Evolutionary conservation across 2,113 vertebrate genomes (phyloP).

Genomic region (Agapornis roseicollis): DNA sequence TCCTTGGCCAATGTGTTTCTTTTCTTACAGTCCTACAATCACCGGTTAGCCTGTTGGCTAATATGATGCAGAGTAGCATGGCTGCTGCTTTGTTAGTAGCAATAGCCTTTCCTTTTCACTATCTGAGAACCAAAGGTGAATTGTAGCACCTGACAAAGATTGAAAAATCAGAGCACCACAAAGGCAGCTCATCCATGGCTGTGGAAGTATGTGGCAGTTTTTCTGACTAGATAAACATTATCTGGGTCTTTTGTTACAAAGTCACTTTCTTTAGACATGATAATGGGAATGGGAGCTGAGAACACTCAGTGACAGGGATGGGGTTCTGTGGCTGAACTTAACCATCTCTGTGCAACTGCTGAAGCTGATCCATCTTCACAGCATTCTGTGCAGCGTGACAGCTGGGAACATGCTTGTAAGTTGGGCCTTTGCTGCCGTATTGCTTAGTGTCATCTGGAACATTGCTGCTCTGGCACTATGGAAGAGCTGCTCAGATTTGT

Average conservation of each 20-base stretch:
- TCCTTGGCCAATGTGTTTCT: background rate
- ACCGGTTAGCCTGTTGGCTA: background rate
- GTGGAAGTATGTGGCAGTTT: background rate
- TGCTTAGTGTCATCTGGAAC: background rate
- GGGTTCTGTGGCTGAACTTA: background rate
- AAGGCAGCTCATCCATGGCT: background rate
- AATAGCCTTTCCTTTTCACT: background rate
- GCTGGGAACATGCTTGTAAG: background rate
- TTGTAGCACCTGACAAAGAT: background rate
- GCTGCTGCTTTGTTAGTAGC: background rate
- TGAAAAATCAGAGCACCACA: background rate
- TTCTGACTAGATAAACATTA: background rate
- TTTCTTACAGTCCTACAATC: background rate
- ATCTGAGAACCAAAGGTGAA: background rate
- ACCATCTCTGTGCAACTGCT: background rate
- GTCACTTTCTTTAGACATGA: background rate
- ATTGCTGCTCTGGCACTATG: background rate
- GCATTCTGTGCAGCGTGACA: background rate
- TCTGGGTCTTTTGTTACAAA: background rate
- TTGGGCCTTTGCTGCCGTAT: background rate
- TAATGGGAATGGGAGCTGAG: background rate
- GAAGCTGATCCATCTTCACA: background rate
- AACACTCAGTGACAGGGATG: fast-evolving
- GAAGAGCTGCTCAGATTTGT: background rate
- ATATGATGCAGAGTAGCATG: background rate